Conservation (phyloP, 1,140 invertebrate genomes). For the Anoplophora glabripennis region DNA sequence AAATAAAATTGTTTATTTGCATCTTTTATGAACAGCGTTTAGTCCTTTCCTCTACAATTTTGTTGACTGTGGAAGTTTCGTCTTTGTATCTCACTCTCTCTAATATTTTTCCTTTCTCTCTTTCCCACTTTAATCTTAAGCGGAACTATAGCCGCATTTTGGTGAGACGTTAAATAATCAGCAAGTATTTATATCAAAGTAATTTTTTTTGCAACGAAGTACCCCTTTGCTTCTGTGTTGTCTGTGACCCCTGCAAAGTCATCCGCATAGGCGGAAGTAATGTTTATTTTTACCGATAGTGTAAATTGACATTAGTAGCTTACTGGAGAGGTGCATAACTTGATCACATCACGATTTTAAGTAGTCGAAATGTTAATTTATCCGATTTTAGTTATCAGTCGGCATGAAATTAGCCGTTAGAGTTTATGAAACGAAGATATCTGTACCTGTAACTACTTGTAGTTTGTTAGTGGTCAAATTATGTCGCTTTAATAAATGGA, state of each 20-base stretch:
- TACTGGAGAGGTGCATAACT: neutral
- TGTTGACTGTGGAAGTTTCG: too few species aligned
- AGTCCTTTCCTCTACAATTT: too few species aligned
- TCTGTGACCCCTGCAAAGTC: constrained; percentile 1
- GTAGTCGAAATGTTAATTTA: too few species aligned
- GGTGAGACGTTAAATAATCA: constrained; percentile 2
- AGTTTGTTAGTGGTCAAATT: too few species aligned
- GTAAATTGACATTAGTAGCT: neutral
- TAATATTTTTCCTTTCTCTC: constrained; percentile 36
- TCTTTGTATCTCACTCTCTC: constrained; percentile 12
- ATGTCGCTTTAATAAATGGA: too few species aligned
- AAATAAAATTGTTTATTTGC: too few species aligned
- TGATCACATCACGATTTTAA: neutral
- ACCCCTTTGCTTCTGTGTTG: constrained; percentile 1
- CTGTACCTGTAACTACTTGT: too few species aligned
- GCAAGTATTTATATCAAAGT: constrained; percentile 32
- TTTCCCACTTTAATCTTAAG: constrained; percentile 36
- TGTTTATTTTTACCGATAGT: too few species aligned
- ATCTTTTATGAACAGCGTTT: too few species aligned
- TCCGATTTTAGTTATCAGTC: too few species aligned
- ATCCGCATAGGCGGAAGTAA: neutral
- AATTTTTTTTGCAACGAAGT: constrained; percentile 4
- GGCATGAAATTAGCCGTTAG: too few species aligned
- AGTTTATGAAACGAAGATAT: too few species aligned
- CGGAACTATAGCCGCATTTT: constrained; percentile 37